phyloP scores from a whole-genome alignment of 2,888 invertebrate genomes.

The Acrocyrtus sp. region DNA sequence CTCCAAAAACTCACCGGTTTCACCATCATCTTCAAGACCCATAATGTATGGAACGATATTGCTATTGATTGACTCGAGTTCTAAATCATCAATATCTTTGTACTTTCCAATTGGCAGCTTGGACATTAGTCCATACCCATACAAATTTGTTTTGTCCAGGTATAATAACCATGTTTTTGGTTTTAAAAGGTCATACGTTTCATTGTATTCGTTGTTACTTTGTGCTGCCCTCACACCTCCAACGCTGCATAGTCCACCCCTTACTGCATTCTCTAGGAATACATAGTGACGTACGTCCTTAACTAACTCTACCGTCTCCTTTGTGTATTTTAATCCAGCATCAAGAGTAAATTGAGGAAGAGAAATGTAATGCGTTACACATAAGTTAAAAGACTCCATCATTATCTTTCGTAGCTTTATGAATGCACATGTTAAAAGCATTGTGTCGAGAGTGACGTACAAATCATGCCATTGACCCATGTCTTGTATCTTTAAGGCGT shows the following conservation, averaged over 20 bases:
- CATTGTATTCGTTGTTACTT: conserved; percentile 38
- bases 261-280: conserved; percentile 22
- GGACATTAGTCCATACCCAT: background rate
- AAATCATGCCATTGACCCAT: conserved; percentile 55
- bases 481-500: conserved; percentile 25
- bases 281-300: conserved; percentile 25
- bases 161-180: conserved; percentile 14
- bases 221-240: conserved; percentile 1
- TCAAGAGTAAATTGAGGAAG: conserved; percentile 38
- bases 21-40: background rate
- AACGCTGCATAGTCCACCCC: conserved; percentile 23
- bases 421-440: conserved; percentile 26
- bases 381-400: conserved; percentile 11
- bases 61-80: background rate
- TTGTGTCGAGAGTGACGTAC: conserved; percentile 25
- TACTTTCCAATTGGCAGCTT: conserved; percentile 11
- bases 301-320: conserved; percentile 19
- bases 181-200: conserved; percentile 3
- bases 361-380: conserved; percentile 34
- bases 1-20: conserved; percentile 4
- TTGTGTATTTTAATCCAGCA: conserved; percentile 35
- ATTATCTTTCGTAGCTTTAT: conserved; percentile 18
- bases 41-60: background rate
- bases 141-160: conserved; percentile 45
- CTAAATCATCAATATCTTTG: conserved; percentile 1